These are phyloP conservation scores for Vandiemenella viatica DNA, from an alignment of 2,888 invertebrate genomes.

Conservation along the genomic window DNA sequence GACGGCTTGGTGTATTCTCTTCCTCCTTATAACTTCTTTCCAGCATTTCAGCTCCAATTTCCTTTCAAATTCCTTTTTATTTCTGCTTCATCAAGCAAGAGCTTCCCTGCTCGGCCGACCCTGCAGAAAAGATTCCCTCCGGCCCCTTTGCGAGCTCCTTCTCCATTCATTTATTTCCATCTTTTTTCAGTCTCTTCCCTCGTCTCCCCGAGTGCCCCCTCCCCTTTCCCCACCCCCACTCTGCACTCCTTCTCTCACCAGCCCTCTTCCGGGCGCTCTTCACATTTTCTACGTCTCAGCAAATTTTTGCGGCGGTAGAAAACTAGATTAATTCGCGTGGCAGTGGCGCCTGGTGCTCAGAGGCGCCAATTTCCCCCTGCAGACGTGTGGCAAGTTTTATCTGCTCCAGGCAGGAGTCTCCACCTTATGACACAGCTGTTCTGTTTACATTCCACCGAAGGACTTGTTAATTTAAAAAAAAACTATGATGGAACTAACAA, in stretches of 20 bases:
- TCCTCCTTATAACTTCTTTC: conserved; percentile 9
- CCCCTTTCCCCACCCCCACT: too few species aligned
- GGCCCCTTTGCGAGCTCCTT: not conserved
- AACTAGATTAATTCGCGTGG: not conserved
- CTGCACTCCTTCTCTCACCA: too few species aligned
- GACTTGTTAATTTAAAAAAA: too few species aligned
- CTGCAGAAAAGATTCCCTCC: not conserved
- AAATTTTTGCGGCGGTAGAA: conserved; percentile 8
- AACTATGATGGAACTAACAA: too few species aligned
- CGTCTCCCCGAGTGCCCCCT: conserved; percentile 2
- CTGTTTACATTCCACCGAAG: too few species aligned
- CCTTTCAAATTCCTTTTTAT: conserved; percentile 15
- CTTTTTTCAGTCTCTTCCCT: not conserved
- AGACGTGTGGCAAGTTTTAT: too few species aligned
- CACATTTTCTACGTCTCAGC: conserved; percentile 4
- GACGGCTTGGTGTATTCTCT: not conserved
- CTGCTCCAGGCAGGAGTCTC: too few species aligned
- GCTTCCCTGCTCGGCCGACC: not conserved
- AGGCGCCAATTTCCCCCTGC: too few species aligned
- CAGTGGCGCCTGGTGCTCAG: too few species aligned
- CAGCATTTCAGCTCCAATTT: conserved; percentile 15
- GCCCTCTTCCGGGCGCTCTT: not conserved
- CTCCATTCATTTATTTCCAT: not conserved
- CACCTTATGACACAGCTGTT: too few species aligned
- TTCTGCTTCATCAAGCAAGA: conserved; percentile 14